A percentile compares a stretch with the other conserved stretches of the same genome.
These are phyloP conservation scores for Ellobium chinense DNA, from an alignment of 2,888 invertebrate genomes.

Conservation along the genomic window DNA sequence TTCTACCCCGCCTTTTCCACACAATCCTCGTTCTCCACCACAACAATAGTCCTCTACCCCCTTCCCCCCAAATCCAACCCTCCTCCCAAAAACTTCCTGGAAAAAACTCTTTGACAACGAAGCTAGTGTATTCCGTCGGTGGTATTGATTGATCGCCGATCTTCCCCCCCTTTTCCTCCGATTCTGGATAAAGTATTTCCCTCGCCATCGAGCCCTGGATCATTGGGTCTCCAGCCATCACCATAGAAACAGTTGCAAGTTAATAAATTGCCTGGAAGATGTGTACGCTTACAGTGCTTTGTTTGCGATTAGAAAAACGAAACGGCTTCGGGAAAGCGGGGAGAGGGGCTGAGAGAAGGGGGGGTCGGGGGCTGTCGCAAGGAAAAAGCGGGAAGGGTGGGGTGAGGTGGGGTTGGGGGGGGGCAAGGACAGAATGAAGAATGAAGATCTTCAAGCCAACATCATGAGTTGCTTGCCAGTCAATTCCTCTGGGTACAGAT, in stretches of 20 bases:
- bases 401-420: slow-evolving; percentile 11
- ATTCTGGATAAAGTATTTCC: not conserved
- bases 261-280: slow-evolving; percentile 41
- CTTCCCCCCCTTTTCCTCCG: not conserved
- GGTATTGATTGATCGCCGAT: slow-evolving; percentile 34
- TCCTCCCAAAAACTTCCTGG: too few relatives aligned
- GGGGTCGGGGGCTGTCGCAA: too few relatives aligned
- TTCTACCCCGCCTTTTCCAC: too few relatives aligned
- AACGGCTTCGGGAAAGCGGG: slow-evolving; percentile 12
- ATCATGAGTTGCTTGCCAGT: slow-evolving; percentile 19
- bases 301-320: slow-evolving; percentile 24
- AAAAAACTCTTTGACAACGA: not conserved
- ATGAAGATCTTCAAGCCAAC: not conserved
- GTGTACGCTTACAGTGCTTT: slow-evolving; percentile 37
- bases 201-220: slow-evolving; percentile 12
- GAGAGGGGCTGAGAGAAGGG: not conserved
- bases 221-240: slow-evolving; percentile 30
- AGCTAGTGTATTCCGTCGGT: not conserved
- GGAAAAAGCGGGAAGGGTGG: not conserved
- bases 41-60: not conserved
- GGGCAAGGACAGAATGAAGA: not conserved
- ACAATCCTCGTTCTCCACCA: too few relatives aligned
- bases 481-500: slow-evolving; percentile 33
- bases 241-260: slow-evolving; percentile 43
- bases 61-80: too few relatives aligned